Percentiles rank a stretch among this genome's conserved stretches.
Evolutionary conservation across 1,140 invertebrate species (phyloP).

Genomic region (Listronotus bonariensis): DNA sequence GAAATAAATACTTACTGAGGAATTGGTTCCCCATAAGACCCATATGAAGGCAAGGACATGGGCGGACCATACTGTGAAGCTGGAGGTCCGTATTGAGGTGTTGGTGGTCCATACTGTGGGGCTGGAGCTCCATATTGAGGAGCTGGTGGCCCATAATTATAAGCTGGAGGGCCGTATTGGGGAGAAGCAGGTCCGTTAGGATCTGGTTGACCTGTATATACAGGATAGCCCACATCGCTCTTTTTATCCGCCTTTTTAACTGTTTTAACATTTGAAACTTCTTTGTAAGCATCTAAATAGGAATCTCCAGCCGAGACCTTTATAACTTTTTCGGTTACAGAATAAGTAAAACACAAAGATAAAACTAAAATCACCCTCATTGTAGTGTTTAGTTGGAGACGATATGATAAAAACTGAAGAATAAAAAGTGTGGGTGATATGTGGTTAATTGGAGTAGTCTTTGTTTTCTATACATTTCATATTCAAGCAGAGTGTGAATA

Average conservation of each 20-base stretch:
- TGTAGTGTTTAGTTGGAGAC: not conserved
- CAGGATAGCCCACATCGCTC: conserved; percentile 16
- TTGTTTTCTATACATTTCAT: conserved; percentile 3
- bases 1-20: conserved; percentile 52
- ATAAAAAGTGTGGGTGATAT: conserved; percentile 13
- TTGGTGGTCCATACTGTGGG: conserved; percentile 20
- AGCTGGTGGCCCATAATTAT: conserved; percentile 18
- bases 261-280: conserved; percentile 8
- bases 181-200: conserved; percentile 6
- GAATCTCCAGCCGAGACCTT: conserved; percentile 32
- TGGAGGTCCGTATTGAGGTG: conserved; percentile 28
- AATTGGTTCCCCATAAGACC: conserved; percentile 57
- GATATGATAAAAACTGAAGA: conserved; percentile 13
- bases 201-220: conserved; percentile 21
- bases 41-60: conserved; percentile 35
- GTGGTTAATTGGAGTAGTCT: conserved; percentile 12
- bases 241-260: conserved; percentile 25
- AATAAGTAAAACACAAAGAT: not conserved
- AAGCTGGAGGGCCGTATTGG: conserved; percentile 22
- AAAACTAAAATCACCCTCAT: conserved; percentile 4
- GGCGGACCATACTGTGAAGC: conserved; percentile 55
- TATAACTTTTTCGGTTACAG: conserved; percentile 15
- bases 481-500: conserved; percentile 1
- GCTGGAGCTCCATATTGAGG: conserved; percentile 19
- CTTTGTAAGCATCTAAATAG: conserved; percentile 38